phyloP scores from a whole-genome alignment of 2,888 invertebrate genomes.

The Adineta ricciae region DNA sequence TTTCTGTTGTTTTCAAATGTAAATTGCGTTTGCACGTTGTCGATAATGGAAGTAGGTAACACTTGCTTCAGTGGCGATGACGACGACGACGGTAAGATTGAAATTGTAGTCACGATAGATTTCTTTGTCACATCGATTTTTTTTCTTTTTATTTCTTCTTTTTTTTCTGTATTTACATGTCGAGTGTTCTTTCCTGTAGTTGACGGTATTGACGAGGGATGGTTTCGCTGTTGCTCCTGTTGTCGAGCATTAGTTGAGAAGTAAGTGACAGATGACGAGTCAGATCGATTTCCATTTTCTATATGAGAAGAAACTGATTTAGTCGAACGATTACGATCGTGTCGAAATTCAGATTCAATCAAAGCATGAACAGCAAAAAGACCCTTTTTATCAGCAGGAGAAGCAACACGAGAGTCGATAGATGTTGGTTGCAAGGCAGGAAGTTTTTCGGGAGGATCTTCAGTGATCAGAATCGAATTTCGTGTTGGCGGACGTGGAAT shows the following conservation, averaged over 20 bases:
- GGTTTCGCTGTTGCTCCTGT: neutral
- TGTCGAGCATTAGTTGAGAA: neutral
- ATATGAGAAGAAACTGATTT: too few relatives aligned
- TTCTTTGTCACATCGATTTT: neutral
- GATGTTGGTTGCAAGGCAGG: too few relatives aligned
- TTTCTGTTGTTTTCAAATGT: neutral
- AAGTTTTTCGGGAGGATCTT: neutral
- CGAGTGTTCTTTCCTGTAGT: neutral
- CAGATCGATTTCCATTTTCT: neutral
- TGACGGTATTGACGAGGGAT: neutral
- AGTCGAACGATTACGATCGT: neutral
- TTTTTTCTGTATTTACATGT: neutral
- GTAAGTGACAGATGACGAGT: neutral
- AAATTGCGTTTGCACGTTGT: neutral
- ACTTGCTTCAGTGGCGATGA: neutral
- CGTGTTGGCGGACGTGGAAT: neutral
- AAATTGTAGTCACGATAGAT: neutral
- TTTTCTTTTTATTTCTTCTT: neutral
- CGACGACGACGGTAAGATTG: neutral
- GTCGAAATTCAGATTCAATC: neutral
- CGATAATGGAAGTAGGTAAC: neutral
- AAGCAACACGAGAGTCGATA: too few relatives aligned
- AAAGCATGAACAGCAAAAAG: neutral
- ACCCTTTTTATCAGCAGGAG: neutral
- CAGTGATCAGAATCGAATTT: neutral